Conservation (phyloP, 2,888 invertebrate genomes). For the Himalopsyche tibetana region DNA sequence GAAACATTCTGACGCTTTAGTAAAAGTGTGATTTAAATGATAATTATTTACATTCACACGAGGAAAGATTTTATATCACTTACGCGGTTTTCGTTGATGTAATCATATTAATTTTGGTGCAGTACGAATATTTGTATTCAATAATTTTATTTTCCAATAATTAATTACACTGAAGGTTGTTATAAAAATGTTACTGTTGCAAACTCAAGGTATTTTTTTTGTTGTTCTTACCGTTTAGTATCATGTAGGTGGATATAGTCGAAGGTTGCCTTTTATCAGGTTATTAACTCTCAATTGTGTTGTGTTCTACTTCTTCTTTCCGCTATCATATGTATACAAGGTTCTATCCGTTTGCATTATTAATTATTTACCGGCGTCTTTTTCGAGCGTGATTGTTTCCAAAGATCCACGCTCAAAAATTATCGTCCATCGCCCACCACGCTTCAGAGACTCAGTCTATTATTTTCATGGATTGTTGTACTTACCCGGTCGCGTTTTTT, state of each 20-base stretch:
- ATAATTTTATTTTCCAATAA: too few relatives aligned
- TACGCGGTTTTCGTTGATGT: too few relatives aligned
- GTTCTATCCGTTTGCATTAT: not conserved
- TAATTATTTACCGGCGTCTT: not conserved
- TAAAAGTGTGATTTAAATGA: too few relatives aligned
- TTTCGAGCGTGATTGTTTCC: not conserved
- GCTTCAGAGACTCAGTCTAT: conserved; percentile 31
- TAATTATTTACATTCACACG: too few relatives aligned
- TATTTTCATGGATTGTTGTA: conserved; percentile 33
- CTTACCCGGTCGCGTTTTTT: conserved; percentile 16
- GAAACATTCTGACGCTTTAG: too few relatives aligned
- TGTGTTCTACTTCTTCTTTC: conserved; percentile 41
- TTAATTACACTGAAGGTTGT: not conserved
- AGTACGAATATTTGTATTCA: too few relatives aligned
- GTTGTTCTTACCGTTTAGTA: conserved; percentile 1
- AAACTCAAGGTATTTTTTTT: conserved; percentile 4
- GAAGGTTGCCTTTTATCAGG: conserved; percentile 22
- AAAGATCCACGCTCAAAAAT: conserved; percentile 5
- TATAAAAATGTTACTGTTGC: not conserved
- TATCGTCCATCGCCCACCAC: conserved; percentile 37
- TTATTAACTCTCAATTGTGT: conserved; percentile 12
- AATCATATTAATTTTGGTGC: too few relatives aligned
- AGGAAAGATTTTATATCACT: too few relatives aligned
- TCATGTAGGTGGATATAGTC: not conserved
- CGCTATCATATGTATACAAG: conserved; percentile 4